Percentiles rank a stretch among this genome's conserved stretches.
phyloP scores from a whole-genome alignment of 37 sponge, comb jelly and placozoan genomes.

The Spongilla lacustris region DNA sequence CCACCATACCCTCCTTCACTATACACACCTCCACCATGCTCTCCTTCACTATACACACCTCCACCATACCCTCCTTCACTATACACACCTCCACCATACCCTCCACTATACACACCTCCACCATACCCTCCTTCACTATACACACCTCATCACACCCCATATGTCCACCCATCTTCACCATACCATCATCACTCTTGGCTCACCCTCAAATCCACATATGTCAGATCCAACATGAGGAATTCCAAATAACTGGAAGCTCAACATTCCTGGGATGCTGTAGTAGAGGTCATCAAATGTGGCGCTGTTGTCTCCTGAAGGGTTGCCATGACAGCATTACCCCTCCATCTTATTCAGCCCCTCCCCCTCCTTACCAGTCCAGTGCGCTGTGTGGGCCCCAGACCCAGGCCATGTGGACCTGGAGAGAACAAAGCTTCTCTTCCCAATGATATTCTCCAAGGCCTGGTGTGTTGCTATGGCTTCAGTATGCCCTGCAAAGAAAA shows the following conservation, averaged over 20 bases:
- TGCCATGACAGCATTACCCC: too few relatives aligned
- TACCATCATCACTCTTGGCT: too few relatives aligned
- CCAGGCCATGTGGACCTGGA: conserved; percentile 88
- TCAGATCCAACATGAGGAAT: conserved; percentile 91
- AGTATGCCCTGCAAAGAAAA: conserved; percentile 56
- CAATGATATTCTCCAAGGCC: conserved; percentile 51
- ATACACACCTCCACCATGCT: too few relatives aligned
- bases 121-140: too few relatives aligned
- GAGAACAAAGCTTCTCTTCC: conserved; percentile 79
- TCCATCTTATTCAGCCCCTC: too few relatives aligned
- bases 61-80: too few relatives aligned
- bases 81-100: too few relatives aligned
- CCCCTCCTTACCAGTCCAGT: conserved; percentile 80
- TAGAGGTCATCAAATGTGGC: conserved; percentile 77
- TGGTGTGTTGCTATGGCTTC: conserved; percentile 79
- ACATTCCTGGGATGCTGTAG: conserved; percentile 81
- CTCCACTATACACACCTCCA: too few relatives aligned
- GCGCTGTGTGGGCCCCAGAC: conserved; percentile 79
- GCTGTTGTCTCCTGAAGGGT: conserved; percentile 88
- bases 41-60: too few relatives aligned
- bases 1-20: too few relatives aligned
- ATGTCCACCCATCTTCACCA: too few relatives aligned
- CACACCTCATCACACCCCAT: too few relatives aligned
- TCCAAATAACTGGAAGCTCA: conserved; percentile 91
- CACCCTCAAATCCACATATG: conserved; percentile 87